Conservation (phyloP, 2,888 invertebrate species). For the Zele albiditarsus region DNA sequence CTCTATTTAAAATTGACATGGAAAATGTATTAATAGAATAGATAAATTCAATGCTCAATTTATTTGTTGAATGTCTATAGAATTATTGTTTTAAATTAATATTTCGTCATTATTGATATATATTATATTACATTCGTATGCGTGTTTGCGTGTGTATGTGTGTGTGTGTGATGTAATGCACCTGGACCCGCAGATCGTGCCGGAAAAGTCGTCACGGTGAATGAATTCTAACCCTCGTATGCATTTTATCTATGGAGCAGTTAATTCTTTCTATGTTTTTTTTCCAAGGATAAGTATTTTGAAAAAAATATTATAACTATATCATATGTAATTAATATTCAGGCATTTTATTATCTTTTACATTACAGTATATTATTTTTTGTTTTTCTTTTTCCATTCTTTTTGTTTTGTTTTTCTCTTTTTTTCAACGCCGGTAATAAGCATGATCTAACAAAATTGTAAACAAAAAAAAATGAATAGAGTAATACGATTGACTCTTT, state of each 20-base stretch:
- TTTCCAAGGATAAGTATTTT: background rate
- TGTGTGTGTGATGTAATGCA: slow-evolving; percentile 13
- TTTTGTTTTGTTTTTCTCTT: slow-evolving; percentile 32
- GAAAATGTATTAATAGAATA: background rate
- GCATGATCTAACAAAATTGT: slow-evolving; percentile 57
- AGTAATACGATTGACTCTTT: slow-evolving; percentile 25
- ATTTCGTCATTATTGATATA: slow-evolving; percentile 13
- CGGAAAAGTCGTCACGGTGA: slow-evolving; percentile 41
- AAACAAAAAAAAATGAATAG: slow-evolving; percentile 48
- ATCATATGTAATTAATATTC: slow-evolving; percentile 39
- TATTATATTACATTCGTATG: background rate
- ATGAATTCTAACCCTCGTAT: slow-evolving; percentile 36
- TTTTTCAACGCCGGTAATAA: slow-evolving; percentile 55
- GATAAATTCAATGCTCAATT: background rate
- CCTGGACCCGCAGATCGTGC: slow-evolving; percentile 52
- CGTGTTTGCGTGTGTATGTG: background rate
- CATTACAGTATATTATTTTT: slow-evolving; percentile 56
- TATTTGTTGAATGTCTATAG: background rate
- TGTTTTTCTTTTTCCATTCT: slow-evolving; percentile 10
- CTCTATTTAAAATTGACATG: background rate
- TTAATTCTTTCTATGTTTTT: background rate
- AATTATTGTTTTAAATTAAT: background rate
- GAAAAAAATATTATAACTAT: slow-evolving; percentile 24
- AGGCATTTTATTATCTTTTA: slow-evolving; percentile 54
- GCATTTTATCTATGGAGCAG: slow-evolving; percentile 3